Percentiles rank a stretch among this genome's conserved stretches.
Evolutionary conservation across 37 sponge, comb jelly and placozoan species (phyloP).

Genomic region (Chondrilla cf. caribensis): DNA sequence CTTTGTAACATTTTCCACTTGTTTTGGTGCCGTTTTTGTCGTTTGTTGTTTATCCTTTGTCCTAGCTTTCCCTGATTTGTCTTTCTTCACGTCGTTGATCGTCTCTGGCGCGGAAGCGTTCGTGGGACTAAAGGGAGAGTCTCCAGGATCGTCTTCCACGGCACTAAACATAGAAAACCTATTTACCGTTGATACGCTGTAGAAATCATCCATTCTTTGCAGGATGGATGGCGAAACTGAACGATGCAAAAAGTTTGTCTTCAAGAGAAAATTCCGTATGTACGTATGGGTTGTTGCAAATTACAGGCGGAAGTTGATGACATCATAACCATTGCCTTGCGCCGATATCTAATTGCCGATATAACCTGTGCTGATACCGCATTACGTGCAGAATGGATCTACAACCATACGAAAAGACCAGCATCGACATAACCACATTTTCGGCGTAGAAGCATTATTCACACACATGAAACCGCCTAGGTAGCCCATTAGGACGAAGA

Average conservation of each 20-base stretch:
- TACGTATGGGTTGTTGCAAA: no score
- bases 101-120: slow-evolving; percentile 1
- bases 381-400: no score
- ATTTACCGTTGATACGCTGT: slow-evolving; percentile 65
- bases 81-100: not conserved
- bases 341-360: no score
- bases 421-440: no score
- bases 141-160: slow-evolving; percentile 84
- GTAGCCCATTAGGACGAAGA: no score
- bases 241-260: slow-evolving; percentile 18
- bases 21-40: not conserved
- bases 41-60: slow-evolving; percentile 1
- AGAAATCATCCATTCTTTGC: slow-evolving; percentile 51
- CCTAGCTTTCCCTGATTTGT: not conserved
- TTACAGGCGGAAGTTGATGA: no score
- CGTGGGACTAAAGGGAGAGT: slow-evolving; percentile 26
- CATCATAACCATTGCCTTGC: no score
- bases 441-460: no score
- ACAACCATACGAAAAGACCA: no score
- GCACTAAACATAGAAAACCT: slow-evolving; percentile 70
- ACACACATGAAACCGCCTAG: no score
- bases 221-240: not conserved
- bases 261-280: no score
- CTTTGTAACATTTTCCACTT: slow-evolving; percentile 22
- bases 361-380: no score